Evolutionary conservation across 2,888 invertebrate genomes (phyloP), one percentile per base, ranked within the genome.

Genomic region (Hydroisotoma schaefferi): DNA sequence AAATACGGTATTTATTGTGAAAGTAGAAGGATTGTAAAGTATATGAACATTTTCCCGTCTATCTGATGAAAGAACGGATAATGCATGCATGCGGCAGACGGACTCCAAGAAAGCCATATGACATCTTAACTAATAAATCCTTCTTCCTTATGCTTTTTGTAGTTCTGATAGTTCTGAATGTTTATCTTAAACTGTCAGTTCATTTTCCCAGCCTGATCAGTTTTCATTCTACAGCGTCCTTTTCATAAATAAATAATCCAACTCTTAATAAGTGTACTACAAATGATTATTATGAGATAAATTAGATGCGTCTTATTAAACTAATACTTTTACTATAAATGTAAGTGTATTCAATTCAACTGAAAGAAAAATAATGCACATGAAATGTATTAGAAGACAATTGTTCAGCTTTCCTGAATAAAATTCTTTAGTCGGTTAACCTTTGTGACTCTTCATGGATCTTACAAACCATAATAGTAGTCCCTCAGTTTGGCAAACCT

Each of bases 141-240:
- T 52, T 28, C 23, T 23, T 29, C 37, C 25, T 49, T 28, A 22
- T 10, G 23, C 40, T 25, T n/a, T n/a, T n/a, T n/a, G n/a, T n/a
- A n/a, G n/a, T n/a, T n/a, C n/a, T n/a, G n/a, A n/a, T n/a, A n/a
- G n/a, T n/a, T n/a, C n/a, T n/a, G n/a, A 18, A 25, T 53, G 53
- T 53, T 53, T 53, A 53, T 53, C 53, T 53, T 53, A 40, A 52
- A 53, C 53, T 53, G 53, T 53, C 53, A 53, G 38, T 53, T 25
- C 38, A 15, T 23, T 38, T 53, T 53, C 53, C 53, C 53, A 53
- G 53, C 40, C 40, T 40, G 40, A 53, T 53, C 53, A 53, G 6
- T 40, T 12, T 4, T 15, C 15, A 10, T 49, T 37, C 40, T 37
- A 23, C 18, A 40, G 25, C 15, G 26, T 23, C 25, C 22, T 53